Evolutionary conservation across 2,797 vertebrate genomes (phyloP).

Genomic region (Bradypodion pumilum): DNA sequence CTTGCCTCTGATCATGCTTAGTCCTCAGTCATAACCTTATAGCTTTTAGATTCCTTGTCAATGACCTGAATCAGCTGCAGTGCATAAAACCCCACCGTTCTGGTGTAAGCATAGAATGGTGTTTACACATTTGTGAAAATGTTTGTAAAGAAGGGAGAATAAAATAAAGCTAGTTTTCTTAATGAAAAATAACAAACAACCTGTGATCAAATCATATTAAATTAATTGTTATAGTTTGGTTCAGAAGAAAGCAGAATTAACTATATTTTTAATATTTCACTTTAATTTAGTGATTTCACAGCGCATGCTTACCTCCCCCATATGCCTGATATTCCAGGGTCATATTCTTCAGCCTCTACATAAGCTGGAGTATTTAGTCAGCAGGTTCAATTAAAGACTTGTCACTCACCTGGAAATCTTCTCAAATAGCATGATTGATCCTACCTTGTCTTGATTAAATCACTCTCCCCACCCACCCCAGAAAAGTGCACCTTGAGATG

Average conservation of each 20-base stretch:
- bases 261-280: slow-evolving; percentile 40
- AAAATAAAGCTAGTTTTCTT: background rate
- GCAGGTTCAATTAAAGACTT: slow-evolving; percentile 48
- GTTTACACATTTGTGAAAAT: background rate
- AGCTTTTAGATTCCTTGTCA: background rate
- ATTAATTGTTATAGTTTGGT: background rate
- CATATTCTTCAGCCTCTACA: slow-evolving; percentile 25
- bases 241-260: background rate
- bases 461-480: background rate
- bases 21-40: background rate
- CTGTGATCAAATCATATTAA: background rate
- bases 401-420: slow-evolving; percentile 49
- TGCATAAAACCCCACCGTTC: background rate
- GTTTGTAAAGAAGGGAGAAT: background rate
- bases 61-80: background rate
- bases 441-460: slow-evolving; percentile 48
- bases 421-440: slow-evolving; percentile 45
- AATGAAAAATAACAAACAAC: background rate
- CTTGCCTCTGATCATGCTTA: background rate
- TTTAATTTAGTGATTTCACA: slow-evolving; percentile 39
- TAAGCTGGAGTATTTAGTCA: slow-evolving; percentile 52
- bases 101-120: background rate
- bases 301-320: slow-evolving; percentile 8
- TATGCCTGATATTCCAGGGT: slow-evolving; percentile 19
- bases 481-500: slow-evolving; percentile 14